Evolutionary conservation across 2,113 vertebrate genomes (phyloP).

Genomic region (Gracilinanus agilis): DNA sequence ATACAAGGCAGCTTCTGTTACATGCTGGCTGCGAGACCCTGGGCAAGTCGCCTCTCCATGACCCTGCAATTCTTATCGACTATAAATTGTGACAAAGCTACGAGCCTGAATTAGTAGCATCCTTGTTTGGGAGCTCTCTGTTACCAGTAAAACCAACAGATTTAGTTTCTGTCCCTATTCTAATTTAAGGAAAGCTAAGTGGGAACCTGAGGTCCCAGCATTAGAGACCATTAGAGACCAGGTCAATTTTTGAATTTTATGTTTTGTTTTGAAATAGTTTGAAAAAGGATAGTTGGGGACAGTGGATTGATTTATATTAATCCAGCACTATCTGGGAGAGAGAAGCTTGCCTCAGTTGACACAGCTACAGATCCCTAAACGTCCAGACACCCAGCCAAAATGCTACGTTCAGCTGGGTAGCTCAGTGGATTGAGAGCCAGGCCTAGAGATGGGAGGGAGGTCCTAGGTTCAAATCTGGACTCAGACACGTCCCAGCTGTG

Average conservation of each 20-base stretch:
- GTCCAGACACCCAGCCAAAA: background rate
- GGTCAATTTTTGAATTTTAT: background rate
- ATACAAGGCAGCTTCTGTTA: background rate
- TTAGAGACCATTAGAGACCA: background rate
- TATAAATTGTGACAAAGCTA: background rate
- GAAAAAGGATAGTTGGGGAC: background rate
- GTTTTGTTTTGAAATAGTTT: background rate
- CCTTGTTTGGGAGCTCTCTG: background rate
- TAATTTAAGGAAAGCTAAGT: background rate
- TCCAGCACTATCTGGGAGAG: background rate
- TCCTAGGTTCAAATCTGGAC: too few relatives aligned
- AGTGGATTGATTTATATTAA: background rate
- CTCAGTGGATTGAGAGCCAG: too few relatives aligned
- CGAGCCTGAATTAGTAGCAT: background rate
- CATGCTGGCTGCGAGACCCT: background rate
- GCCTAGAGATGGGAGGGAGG: too few relatives aligned
- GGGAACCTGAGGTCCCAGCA: background rate
- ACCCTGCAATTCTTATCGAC: too few relatives aligned
- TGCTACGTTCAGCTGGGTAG: too few relatives aligned
- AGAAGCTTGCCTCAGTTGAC: background rate
- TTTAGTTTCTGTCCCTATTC: background rate
- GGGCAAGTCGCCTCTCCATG: background rate
- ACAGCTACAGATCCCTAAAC: too few relatives aligned
- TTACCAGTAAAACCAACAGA: background rate
- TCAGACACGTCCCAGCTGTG: too few relatives aligned